Base-by-base conservation (phyloP, 30 jellyfish, hydroid and myxozoan genomes). In the Turritopsis dohrnii region DNA sequence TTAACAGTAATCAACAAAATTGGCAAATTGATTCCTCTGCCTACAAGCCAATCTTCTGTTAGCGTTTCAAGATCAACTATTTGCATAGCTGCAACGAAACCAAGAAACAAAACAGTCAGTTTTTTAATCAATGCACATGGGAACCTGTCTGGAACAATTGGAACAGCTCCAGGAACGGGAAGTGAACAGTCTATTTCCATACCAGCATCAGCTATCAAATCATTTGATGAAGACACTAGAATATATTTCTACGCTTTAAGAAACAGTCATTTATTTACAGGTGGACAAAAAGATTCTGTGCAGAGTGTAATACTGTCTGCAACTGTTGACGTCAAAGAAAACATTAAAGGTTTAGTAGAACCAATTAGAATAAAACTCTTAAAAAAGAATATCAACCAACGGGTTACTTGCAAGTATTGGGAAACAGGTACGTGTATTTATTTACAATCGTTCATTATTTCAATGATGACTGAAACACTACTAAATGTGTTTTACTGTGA, bases 131-230 rank as follows among this genome's bases (percentile, higher is more conserved):
- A 17, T 69, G 28, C 77, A 1, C 17, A 9, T n/a, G 30, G 31
- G 9, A 27, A 69, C 19, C 9, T 69, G 22, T n/a, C 30, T 19
- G 77, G 77, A 7, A n/a, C 77, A 23, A n/a, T 69, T 21, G 30
- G 30, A n/a, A 0, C 16, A 3, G 13, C 9, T 13, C 5, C 9
- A 3, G 60, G 60, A 41, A 41, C 60, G 9, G 60, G 30, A 27
- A 69, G 30, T 27, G 23, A n/a, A n/a, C 31, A 69, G 19, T 69
- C 77, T n/a, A 69, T 69, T 27, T 69, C 77, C 0, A 27, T 69
- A 69, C 77, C 77, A n/a, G 28, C 77, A 27, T 69, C 77, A 0
- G 77, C 77, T 27, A 27, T 69, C 28, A 69, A 69, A 19, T n/a
- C 28, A 23, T n/a, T 69, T 69, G 30, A 69, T n/a, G 77, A 69